Evolutionary conservation across 2,888 invertebrate genomes (phyloP), one percentile per base, ranked within the genome.

Genomic region (Acleris emargana): DNA sequence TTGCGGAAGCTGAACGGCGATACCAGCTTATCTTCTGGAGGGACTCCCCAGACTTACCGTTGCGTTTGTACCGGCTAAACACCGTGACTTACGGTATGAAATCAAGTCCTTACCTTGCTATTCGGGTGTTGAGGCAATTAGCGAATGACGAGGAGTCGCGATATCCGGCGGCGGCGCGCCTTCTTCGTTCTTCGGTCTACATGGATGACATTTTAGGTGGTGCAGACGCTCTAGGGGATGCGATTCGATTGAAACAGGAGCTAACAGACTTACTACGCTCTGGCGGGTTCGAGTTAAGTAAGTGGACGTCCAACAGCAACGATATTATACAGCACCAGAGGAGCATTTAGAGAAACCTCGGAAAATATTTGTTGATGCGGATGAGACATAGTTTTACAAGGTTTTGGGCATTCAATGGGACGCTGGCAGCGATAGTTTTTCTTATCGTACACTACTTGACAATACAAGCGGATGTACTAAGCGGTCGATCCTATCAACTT

Each of bases 201-300:
- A 49, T 49, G 49, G 18, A 49, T 20, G 49, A 49, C 17, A 49
- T 49, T 11, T 17, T 49, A 11, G 49, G 49, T 5, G 49, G 49
- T 5, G 49, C 49, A 17, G 49, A 49, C 49, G 5, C 49, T 49
- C 49, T 11, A 3, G 9, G 1, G n/a, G 49, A 49, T 9, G 49
- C 49, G 9, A 49, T 9, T 13, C 49, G 5, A 17, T n/a, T 49
- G 49, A 49, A 49, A n/a, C 18, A 7, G 17, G 20, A 49, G 1
- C 3, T 54, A 38, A 54, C 54, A 9, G 42, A 42, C 13, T 54
- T 54, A 20, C 54, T 54, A 20, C 32, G 18, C 54, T 54, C 54
- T 17, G 54, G 54, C 42, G 54, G 54, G 32, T 54, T 54, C n/a
- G 42, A 54, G 54, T 32, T 54, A 9, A 54, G 38, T 54, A 54